Evolutionary conservation across 2,888 invertebrate species (phyloP).

Genomic region (Heliconius aoede): DNA sequence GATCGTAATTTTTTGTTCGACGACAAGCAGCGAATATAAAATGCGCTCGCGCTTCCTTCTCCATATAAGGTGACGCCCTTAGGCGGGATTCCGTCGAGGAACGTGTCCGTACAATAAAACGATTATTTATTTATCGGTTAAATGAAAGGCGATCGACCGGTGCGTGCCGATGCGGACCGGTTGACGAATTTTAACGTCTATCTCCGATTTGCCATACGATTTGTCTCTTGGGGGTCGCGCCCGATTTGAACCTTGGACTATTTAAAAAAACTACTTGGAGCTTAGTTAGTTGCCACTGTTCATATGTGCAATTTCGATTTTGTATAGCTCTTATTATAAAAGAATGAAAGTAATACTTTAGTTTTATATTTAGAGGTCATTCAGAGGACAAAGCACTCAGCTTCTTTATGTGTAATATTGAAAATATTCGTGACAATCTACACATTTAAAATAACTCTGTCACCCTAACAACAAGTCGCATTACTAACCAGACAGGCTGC

Average conservation of each 20-base stretch:
- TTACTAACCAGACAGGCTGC: conserved; percentile 14
- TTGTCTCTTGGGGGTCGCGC: not conserved
- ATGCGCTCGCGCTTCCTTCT: conserved; percentile 68
- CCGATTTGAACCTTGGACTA: not conserved
- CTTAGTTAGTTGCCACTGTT: not conserved
- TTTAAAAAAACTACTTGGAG: not conserved
- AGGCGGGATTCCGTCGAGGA: conserved; percentile 73
- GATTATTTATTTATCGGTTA: conserved; percentile 73
- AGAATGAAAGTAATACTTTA: too few species aligned
- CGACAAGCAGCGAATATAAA: conserved; percentile 70
- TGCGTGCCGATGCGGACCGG: conserved; percentile 47
- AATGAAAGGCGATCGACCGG: conserved; percentile 57
- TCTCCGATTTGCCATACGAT: conserved; percentile 3
- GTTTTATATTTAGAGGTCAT: conserved; percentile 1
- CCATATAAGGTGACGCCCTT: conserved; percentile 75
- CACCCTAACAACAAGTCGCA: not conserved
- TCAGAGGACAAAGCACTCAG: not conserved
- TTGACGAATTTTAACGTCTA: conserved; percentile 41
- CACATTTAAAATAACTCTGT: not conserved
- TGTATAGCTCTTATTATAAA: not conserved
- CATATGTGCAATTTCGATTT: not conserved
- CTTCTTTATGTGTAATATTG: too few species aligned
- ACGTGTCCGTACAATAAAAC: conserved; percentile 76
- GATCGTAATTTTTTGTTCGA: conserved; percentile 77
- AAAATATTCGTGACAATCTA: not conserved